These are phyloP conservation scores for Frankliniella intonsa DNA, from an alignment of 2,888 invertebrate species.

Conservation along the genomic window DNA sequence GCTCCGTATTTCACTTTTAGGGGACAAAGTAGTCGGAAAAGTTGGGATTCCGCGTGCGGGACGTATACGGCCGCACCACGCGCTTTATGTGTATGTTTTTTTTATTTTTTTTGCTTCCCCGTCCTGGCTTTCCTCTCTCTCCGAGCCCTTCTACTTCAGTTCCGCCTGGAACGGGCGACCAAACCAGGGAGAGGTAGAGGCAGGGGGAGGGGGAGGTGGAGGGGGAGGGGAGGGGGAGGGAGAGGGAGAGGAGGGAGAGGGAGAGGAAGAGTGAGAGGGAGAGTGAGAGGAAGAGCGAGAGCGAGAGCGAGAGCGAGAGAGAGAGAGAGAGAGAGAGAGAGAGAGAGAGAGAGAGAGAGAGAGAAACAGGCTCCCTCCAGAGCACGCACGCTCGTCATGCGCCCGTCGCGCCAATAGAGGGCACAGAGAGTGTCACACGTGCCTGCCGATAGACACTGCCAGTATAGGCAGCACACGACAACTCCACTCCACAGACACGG, in stretches of 20 bases:
- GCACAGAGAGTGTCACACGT: too few relatives aligned
- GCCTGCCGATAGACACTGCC: too few relatives aligned
- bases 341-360: neutral
- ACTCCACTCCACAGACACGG: too few relatives aligned
- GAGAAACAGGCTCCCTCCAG: too few relatives aligned
- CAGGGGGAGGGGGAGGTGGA: too few relatives aligned
- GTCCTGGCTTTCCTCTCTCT: neutral
- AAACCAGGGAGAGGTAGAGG: neutral
- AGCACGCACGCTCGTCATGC: too few relatives aligned
- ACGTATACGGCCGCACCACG: neutral
- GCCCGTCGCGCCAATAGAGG: too few relatives aligned
- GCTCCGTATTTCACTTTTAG: constrained; percentile 24
- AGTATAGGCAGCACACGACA: too few relatives aligned
- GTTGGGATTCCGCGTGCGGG: neutral
- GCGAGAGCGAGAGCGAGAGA: neutral
- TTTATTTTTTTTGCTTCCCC: neutral
- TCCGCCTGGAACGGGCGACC: neutral
- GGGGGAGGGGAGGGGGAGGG: too few relatives aligned
- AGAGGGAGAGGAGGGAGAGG: neutral
- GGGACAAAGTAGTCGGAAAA: constrained; percentile 19
- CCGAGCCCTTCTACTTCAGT: neutral
- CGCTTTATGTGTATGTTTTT: neutral
- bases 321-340: constrained; percentile 1
- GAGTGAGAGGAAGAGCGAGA: neutral
- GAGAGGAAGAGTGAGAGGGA: neutral